Conservation (phyloP, 2,113 vertebrate species). For the Todiramphus chloris region DNA sequence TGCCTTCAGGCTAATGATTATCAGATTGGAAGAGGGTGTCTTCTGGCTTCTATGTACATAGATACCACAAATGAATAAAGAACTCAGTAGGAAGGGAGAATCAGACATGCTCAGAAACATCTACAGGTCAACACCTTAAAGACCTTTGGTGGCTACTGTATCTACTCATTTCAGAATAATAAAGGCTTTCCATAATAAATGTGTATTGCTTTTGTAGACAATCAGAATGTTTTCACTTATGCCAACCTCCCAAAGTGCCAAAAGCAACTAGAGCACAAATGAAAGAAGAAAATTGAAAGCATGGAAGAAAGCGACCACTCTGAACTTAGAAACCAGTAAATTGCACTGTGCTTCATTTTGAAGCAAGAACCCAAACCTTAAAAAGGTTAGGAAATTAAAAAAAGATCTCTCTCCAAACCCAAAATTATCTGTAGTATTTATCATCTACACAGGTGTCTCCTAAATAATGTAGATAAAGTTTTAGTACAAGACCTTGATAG, state of each 20-base stretch:
- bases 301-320: neutral
- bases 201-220: neutral
- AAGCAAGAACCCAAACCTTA: neutral
- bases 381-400: neutral
- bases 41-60: neutral
- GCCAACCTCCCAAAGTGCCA: neutral
- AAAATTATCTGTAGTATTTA: neutral
- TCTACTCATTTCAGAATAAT: neutral
- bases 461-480: neutral
- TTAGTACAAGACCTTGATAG: neutral
- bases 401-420: neutral
- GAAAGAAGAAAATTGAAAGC: neutral
- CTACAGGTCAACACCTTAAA: neutral
- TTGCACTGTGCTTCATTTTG: neutral
- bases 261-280: neutral
- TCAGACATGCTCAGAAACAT: neutral
- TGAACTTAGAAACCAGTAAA: neutral
- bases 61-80: neutral
- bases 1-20: neutral
- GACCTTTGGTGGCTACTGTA: neutral
- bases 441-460: neutral
- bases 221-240: neutral
- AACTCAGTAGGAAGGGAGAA: neutral
- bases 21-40: neutral
- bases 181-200: neutral